Conservation (phyloP, 64 coral and sea anemone species). For the Acropora yongei region DNA sequence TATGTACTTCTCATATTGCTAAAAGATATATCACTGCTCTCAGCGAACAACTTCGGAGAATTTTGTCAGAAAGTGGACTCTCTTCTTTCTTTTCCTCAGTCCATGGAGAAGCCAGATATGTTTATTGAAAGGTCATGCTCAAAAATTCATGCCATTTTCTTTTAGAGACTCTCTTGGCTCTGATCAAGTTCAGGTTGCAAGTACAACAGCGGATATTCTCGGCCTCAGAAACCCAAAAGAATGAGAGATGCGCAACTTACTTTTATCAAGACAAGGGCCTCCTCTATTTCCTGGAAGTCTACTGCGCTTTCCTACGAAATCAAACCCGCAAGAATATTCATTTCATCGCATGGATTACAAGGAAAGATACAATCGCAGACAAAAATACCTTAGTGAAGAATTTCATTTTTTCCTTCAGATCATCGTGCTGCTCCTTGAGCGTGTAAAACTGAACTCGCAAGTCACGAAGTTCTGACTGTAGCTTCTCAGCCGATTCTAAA, state of each 20-base stretch:
- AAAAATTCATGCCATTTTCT: no score
- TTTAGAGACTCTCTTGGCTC: no score
- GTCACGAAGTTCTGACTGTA: constrained; percentile 79
- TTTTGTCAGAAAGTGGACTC: no score
- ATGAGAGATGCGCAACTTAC: constrained; percentile 34
- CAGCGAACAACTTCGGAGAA: no score
- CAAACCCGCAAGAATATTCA: not conserved
- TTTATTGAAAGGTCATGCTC: no score
- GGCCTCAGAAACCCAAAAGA: not conserved
- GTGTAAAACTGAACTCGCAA: constrained; percentile 89
- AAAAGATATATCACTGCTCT: no score
- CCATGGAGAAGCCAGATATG: no score
- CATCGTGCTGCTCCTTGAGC: constrained; percentile 94
- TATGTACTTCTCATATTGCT: no score
- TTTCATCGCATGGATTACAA: not conserved
- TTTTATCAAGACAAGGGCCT: constrained; percentile 91
- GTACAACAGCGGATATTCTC: not conserved
- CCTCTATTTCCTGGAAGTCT: constrained; percentile 96
- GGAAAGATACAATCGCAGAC: not conserved
- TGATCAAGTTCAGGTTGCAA: no score
- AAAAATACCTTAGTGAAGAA: constrained; percentile 93
- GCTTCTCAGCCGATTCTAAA: constrained; percentile 82
- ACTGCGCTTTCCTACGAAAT: constrained; percentile 91
- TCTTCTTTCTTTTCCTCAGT: no score
- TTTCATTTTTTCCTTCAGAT: constrained; percentile 96